Evolutionary conservation across 2,888 invertebrate genomes (phyloP).

Genomic region (Hedya salicella): DNA sequence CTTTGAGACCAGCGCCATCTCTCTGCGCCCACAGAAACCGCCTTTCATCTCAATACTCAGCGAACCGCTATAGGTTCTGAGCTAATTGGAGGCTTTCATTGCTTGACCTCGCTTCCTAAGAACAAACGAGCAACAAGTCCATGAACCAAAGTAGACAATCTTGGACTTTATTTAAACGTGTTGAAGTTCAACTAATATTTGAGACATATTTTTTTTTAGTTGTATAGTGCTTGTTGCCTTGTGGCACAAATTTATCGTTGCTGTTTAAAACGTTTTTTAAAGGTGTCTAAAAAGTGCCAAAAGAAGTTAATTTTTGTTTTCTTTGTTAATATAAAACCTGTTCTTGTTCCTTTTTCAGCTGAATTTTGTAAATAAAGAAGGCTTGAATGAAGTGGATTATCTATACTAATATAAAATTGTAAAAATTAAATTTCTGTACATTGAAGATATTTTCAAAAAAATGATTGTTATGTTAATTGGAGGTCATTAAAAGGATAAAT

Average conservation of each 20-base stretch:
- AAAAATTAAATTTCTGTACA: no score
- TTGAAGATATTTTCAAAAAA: no score
- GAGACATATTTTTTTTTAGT: background rate
- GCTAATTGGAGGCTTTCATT: conserved; percentile 35
- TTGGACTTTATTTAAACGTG: background rate
- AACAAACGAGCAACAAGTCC: background rate
- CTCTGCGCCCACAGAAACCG: background rate
- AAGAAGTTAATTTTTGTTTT: no score
- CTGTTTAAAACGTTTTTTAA: no score
- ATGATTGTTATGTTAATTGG: no score
- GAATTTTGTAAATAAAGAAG: no score
- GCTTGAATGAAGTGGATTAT: no score
- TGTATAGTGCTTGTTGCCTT: background rate
- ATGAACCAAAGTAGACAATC: background rate
- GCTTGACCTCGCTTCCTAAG: conserved; percentile 6
- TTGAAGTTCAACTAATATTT: background rate
- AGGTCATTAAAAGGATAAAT: no score
- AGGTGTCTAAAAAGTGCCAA: no score
- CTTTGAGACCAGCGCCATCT: conserved; percentile 5
- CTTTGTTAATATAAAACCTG: no score
- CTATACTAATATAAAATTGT: no score
- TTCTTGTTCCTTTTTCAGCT: no score
- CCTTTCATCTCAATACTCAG: conserved; percentile 17
- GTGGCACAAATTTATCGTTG: background rate
- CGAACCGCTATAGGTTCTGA: conserved; percentile 20